phyloP scores from a whole-genome alignment of 1,140 invertebrate genomes.

The Heliconius melpomene region DNA sequence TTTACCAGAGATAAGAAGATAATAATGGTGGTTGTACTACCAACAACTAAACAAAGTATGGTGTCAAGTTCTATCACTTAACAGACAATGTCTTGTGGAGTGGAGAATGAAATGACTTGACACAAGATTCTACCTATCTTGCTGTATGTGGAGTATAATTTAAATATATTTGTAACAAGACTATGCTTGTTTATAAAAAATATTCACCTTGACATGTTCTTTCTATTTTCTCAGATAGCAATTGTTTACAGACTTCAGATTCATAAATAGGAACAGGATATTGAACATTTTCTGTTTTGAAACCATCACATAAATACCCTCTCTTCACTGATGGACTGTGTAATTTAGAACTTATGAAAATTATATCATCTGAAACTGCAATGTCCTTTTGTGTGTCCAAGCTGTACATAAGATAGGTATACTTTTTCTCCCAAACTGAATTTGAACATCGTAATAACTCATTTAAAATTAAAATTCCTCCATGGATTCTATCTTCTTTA shows the following conservation, averaged over 20 bases:
- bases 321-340: conserved; percentile 83
- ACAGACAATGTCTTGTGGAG: too few relatives aligned
- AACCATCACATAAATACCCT: conserved; percentile 78
- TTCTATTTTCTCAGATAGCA: conserved; percentile 92
- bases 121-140: too few relatives aligned
- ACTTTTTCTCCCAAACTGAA: conserved; percentile 92
- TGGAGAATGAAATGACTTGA: too few relatives aligned
- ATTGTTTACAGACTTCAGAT: conserved; percentile 91
- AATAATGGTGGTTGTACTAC: too few relatives aligned
- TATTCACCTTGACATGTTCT: conserved; percentile 86
- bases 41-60: too few relatives aligned
- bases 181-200: background rate
- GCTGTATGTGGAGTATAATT: too few relatives aligned
- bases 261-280: conserved; percentile 86
- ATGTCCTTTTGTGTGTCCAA: conserved; percentile 75
- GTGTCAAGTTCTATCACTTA: too few relatives aligned
- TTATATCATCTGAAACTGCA: conserved; percentile 82
- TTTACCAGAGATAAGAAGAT: too few relatives aligned
- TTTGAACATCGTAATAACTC: conserved; percentile 97
- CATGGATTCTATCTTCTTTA: conserved; percentile 95
- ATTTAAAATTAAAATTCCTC: conserved; percentile 95
- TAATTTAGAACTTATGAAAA: conserved; percentile 82
- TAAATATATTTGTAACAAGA: too few relatives aligned
- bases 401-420: conserved; percentile 85
- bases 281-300: conserved; percentile 73